Percentiles rank a stretch among this genome's conserved stretches.
Conservation (phyloP, 1,140 invertebrate genomes). For the Drosophila parabipectinata region DNA sequence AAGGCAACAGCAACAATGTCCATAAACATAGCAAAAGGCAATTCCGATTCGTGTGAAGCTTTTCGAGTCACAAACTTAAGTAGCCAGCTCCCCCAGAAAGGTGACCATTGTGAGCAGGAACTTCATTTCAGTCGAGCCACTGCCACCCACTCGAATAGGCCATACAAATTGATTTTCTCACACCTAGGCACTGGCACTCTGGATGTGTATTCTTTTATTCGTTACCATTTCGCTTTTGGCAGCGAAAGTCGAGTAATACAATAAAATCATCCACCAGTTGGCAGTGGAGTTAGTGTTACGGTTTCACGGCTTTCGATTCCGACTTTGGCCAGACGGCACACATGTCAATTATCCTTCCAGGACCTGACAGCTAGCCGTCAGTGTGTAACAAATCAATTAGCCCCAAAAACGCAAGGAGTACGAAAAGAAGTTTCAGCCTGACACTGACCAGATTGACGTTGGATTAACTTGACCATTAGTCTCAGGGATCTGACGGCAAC, state of each 20-base stretch:
- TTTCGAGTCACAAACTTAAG: conserved; percentile 42
- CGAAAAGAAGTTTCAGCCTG: conserved; percentile 9
- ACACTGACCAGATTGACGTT: conserved; percentile 16
- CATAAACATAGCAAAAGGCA: conserved; percentile 57
- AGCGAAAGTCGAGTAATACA: conserved; percentile 53
- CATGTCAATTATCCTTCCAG: conserved; percentile 57
- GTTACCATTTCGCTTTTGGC: conserved; percentile 9
- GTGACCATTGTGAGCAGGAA: conserved; percentile 36
- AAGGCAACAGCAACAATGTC: conserved; percentile 31
- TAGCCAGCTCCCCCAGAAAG: conserved; percentile 32
- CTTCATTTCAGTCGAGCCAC: conserved; percentile 11
- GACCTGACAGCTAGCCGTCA: conserved; percentile 21
- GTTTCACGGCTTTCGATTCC: conserved; percentile 20
- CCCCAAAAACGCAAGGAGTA: conserved; percentile 7
- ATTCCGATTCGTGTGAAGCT: conserved; percentile 59
- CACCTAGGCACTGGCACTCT: conserved; percentile 23
- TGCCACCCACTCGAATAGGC: conserved; percentile 25
- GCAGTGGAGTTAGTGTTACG: conserved; percentile 6
- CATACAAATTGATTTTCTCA: conserved; percentile 75
- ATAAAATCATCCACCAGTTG: conserved; percentile 58
- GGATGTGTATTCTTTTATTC: background rate
- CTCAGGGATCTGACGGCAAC: conserved; percentile 9
- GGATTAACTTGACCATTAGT: conserved; percentile 23
- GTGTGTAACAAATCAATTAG: conserved; percentile 47
- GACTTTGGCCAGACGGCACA: conserved; percentile 20